Conservation (phyloP, 1,140 invertebrate species). For the Drosophila parvula region DNA sequence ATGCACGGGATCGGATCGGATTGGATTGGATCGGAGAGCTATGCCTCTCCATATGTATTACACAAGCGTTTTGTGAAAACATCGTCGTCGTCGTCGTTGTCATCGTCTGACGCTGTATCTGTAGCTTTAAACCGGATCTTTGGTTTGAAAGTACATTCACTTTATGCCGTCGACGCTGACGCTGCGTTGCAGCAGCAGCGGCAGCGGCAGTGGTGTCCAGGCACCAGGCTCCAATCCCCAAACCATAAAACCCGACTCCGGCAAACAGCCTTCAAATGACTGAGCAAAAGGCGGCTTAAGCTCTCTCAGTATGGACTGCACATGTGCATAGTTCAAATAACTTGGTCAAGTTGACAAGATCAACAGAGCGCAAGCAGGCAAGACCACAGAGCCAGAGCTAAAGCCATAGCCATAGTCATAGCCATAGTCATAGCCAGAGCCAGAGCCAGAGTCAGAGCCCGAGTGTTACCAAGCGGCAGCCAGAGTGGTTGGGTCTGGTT, state of each 20-base stretch:
- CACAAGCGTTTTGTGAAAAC: slow-evolving; percentile 81
- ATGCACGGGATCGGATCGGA: slow-evolving; percentile 13
- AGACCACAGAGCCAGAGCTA: slow-evolving; percentile 26
- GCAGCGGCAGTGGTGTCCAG: slow-evolving; percentile 35
- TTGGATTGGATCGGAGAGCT: slow-evolving; percentile 10
- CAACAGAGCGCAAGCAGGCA: slow-evolving; percentile 50
- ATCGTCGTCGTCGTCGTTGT: slow-evolving; percentile 53
- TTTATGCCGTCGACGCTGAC: slow-evolving; percentile 60
- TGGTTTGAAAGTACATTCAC: slow-evolving; percentile 83
- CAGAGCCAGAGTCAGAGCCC: neutral
- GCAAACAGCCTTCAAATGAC: slow-evolving; percentile 80
- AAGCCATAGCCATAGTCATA: too few relatives aligned
- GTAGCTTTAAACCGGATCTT: slow-evolving; percentile 81
- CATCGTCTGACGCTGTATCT: slow-evolving; percentile 63
- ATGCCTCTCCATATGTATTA: slow-evolving; percentile 68
- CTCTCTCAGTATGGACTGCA: slow-evolving; percentile 62
- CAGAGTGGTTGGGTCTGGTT: slow-evolving; percentile 46
- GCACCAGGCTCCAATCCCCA: slow-evolving; percentile 23
- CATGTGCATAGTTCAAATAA: slow-evolving; percentile 82
- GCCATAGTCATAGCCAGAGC: neutral
- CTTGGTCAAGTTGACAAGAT: slow-evolving; percentile 82
- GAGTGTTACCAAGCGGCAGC: slow-evolving; percentile 77
- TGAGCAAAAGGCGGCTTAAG: slow-evolving; percentile 48
- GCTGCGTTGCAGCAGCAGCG: slow-evolving; percentile 19
- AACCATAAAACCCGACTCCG: slow-evolving; percentile 32